These are phyloP conservation scores for Eurystomus glaucurus DNA, from an alignment of 2,797 vertebrate genomes.

Conservation along the genomic window DNA sequence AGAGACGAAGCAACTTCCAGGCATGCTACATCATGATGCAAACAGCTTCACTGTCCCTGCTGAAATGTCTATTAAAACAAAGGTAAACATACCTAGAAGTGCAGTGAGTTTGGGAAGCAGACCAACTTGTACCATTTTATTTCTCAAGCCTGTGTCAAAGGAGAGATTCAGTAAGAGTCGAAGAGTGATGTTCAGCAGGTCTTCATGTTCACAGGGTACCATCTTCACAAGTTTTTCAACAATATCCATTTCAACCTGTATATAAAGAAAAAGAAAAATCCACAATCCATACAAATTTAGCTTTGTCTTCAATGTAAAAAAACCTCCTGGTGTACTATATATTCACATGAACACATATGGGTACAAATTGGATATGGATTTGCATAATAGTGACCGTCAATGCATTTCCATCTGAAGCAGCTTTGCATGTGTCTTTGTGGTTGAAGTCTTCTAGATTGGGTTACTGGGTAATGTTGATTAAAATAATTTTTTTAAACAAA, in stretches of 20 bases:
- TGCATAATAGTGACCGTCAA: neutral
- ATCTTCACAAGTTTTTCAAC: conserved; percentile 93
- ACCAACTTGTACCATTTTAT: conserved; percentile 94
- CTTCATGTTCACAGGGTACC: conserved; percentile 90
- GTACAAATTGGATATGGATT: neutral
- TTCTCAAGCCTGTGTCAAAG: conserved; percentile 91
- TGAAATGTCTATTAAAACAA: neutral
- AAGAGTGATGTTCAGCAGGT: conserved; percentile 90
- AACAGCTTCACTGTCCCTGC: neutral
- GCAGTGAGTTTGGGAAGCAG: conserved; percentile 91
- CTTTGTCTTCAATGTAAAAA: neutral
- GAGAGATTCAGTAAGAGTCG: conserved; percentile 93
- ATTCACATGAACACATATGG: neutral
- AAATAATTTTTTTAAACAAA: neutral
- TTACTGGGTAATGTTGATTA: neutral
- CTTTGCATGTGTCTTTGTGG: neutral
- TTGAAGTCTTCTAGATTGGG: neutral
- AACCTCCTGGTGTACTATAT: neutral
- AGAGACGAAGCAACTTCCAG: neutral
- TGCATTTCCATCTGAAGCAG: neutral
- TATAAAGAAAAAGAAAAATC: neutral
- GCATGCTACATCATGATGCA: neutral
- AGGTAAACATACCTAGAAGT: conserved; percentile 87
- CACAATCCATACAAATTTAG: neutral
- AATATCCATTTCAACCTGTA: conserved; percentile 89